Base-by-base conservation (phyloP, 2,113 vertebrate genomes). In the Aspiorhynchus laticeps region DNA sequence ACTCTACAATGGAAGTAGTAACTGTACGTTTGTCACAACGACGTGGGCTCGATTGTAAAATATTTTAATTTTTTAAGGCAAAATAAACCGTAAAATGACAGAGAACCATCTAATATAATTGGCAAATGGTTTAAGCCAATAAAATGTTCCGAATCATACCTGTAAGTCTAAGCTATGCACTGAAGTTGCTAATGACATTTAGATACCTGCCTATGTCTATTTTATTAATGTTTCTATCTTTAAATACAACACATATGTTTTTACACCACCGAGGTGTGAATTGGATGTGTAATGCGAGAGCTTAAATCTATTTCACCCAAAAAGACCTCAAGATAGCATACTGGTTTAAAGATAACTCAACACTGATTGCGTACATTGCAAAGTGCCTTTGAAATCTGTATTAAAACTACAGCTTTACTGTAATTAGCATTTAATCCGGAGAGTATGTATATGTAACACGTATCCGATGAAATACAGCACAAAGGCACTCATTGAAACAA, bases 401-500 rank as follows among this genome's bases (percentile, higher is more conserved):
- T 53, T 88, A 69, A 83, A 83, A 48, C 19, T 33, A 51, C 36
- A 82, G 63, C 63, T 83, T 69, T 31, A 51, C 43, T 51, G 63
- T 69, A 83, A 33, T 69, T 36, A 24, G 26, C 28, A 11, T 38
- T 65, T 48, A 69, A 85, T 81, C 41, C 26, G 21, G 26, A 79
- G 51, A 63, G n/a, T 31, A 43, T 80, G 33, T 69, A 19, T 21
- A 36, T 7, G 67, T 43, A 46, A 36, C 84, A 82, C 75, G 7
- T 38, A 46, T 76, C 76, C 56, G 56, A 77, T 86, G 79, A 80
- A 81, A 36, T 74, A 76, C 85, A 76, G 69, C 85, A 87, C 86
- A 76, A 65, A 87, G 85, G 85, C 85, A 87, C 79, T 82, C 85
- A 87, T 81, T 28, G 28, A 33, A 76, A 87, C 86, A 87, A 87